phyloP scores from a whole-genome alignment of 2,888 invertebrate genomes.

The Dryocosmus kuriphilus region DNA sequence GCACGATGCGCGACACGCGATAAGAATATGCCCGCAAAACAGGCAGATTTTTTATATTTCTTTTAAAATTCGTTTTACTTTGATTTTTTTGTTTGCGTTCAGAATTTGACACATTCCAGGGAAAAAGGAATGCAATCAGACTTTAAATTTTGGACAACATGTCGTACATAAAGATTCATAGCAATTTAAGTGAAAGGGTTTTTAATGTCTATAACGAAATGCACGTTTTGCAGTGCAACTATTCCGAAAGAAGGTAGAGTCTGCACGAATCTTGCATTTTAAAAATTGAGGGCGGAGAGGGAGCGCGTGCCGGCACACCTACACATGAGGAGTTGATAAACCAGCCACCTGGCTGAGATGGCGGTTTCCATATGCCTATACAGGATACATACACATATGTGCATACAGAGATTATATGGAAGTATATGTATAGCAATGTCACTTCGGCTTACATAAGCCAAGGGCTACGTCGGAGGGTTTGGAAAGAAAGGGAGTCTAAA shows the following conservation, averaged over 20 bases:
- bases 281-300: background rate
- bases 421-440: background rate
- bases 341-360: conserved; percentile 6
- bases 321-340: conserved; percentile 13
- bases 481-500: conserved; percentile 6
- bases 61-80: too few relatives aligned
- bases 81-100: too few relatives aligned
- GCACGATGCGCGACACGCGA: too few relatives aligned
- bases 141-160: too few relatives aligned
- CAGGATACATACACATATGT: too few relatives aligned
- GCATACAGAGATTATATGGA: background rate
- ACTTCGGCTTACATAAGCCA: background rate
- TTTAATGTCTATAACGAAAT: background rate
- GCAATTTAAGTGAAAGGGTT: too few relatives aligned
- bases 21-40: too few relatives aligned
- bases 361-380: background rate
- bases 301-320: conserved; percentile 26
- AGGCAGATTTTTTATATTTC: too few relatives aligned
- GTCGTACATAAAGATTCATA: too few relatives aligned
- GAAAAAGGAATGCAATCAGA: too few relatives aligned
- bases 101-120: too few relatives aligned
- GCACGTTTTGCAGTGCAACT: background rate
- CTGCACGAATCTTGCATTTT: background rate
- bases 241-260: background rate
- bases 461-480: conserved; percentile 10